Base-by-base conservation (phyloP, 2,888 invertebrate genomes). In the Polyommatus icarus region DNA sequence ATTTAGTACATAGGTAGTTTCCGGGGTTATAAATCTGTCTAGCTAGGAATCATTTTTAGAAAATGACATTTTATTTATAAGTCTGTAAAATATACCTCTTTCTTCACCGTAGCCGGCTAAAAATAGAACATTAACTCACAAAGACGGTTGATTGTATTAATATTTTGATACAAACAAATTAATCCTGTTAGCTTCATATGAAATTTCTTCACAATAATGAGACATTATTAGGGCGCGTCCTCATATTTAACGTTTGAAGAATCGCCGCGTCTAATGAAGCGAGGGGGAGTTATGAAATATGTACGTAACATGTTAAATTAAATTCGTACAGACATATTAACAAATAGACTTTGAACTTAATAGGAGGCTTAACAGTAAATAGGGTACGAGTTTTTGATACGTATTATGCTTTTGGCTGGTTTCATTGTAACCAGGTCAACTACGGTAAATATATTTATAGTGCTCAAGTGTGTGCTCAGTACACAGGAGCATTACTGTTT, bases 161-260 rank as follows among this genome's bases (percentile, higher is more conserved):
- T 75, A 75, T 75, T 75, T 75, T 54, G 24, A 73, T 46, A 20
- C 75, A 75, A 75, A 75, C 54, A 75, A 75, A 50, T 54, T 75
- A 75, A 75, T 75, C 75, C 24, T 15, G 29, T 75, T 75, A 50
- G 75, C 50, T 75, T 50, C 75, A 29, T 75, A 81, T 87, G 85
- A 87, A 90, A 88, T 88, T 85, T 87, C 84, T 82, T 82, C 85
- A 85, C 85, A 89, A 90, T 92, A 92, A 92, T 91, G 88, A 91
- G 89, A 90, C 88, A 90, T 92, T 91, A 92, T 92, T 90, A 91
- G 82, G 82, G 81, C 82, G 82, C 85, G 84, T 83, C 81, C 86
- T 88, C 90, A 88, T 91, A 92, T 90, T 89, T 90, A 91, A 90
- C 89, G 89, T 91, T 87, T 90, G 89, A 92, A 89, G 89, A 89